phyloP scores from a whole-genome alignment of 2,797 vertebrate species.

The Halcyon smyrnensis region DNA sequence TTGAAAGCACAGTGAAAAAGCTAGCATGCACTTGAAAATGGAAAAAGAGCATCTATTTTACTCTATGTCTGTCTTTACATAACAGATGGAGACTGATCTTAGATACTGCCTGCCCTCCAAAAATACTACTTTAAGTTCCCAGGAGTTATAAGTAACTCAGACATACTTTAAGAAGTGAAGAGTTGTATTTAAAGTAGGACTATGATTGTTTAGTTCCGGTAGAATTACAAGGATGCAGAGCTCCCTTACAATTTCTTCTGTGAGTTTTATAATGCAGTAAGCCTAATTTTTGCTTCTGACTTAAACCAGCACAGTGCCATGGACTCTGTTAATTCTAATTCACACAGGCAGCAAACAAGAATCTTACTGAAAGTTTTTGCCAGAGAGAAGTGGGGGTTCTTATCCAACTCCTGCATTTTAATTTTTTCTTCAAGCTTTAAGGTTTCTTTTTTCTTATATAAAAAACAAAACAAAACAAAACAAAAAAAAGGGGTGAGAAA shows the following conservation, averaged over 20 bases:
- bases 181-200: background rate
- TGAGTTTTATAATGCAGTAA: background rate
- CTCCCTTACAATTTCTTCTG: background rate
- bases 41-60: background rate
- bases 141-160: background rate
- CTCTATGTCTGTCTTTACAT: background rate
- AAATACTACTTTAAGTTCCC: background rate
- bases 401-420: background rate
- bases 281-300: background rate
- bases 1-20: background rate
- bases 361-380: background rate
- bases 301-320: background rate
- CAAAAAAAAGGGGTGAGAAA: constrained; percentile 1
- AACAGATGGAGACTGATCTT: background rate
- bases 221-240: background rate
- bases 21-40: background rate
- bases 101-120: background rate
- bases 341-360: background rate
- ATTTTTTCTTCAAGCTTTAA: constrained; percentile 21
- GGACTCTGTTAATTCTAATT: background rate
- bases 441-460: background rate
- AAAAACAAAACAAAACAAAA: background rate
- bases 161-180: background rate
- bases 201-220: background rate
- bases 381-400: background rate